Base-by-base conservation (phyloP, 2,797 vertebrate species). In the Allobates femoralis region DNA sequence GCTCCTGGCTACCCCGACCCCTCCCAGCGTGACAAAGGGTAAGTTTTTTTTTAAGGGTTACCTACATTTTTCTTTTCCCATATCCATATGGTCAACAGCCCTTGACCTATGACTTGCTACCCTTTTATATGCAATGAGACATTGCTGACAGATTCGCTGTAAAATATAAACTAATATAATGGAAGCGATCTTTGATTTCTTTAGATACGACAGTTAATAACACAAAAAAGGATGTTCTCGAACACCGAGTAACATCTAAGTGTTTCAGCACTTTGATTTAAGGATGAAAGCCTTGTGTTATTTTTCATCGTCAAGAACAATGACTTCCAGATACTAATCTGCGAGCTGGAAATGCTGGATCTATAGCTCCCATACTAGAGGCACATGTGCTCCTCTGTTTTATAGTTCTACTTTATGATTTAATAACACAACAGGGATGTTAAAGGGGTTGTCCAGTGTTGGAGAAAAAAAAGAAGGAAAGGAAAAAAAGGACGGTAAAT, bases 271-370 rank as follows among this genome's bases (percentile, higher is more conserved):
- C 64, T 89, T 90, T 82, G 79, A 81, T 86, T 58, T 46, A 64
- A 82, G 80, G 37, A 82, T 41, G 0, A 69, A 30, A 75, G 0
- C 85, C 50, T 46, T 56, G 56, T 0, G 0, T 78, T 56, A 34
- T 26, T 89, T 87, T 76, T 84, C 73, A 75, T 56, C 34, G 10
- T 77, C 74, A 87, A 34, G 87, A 12, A 34, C 83, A 85, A 50
- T 56, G 16, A 81, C 53, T 84, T 89, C 75, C 86, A 90, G 85
- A 85, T 7, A 71, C 16, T 62, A 79, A 76, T 75, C 79, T 66
- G 73, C 30, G 37, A 58, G 69, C 51, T 73, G 53, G 30, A 41
- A 56, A 56, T 71, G 56, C 66, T 37, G 32, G 66, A 58, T 78
- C 51, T 56, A 83, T 69, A 67, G 79, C 46, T 84, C 41, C 23